Conservation (phyloP, 2,113 vertebrate genomes). For the Cettia cetti region DNA sequence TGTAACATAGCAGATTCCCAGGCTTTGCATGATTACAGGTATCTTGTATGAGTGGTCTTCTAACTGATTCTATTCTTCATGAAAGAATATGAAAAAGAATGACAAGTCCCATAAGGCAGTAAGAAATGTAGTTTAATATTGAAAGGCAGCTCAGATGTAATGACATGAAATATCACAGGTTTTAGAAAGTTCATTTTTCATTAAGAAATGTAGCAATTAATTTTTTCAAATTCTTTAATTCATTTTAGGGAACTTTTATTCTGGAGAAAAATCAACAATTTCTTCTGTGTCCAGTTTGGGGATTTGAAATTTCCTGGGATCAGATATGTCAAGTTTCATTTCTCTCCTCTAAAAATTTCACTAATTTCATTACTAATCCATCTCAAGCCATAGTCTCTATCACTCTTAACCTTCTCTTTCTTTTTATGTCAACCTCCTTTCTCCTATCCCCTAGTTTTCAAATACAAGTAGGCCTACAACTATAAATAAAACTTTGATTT, state of each 20-base stretch:
- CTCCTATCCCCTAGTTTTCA: neutral
- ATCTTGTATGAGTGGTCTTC: neutral
- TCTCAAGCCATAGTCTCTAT: neutral
- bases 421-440: neutral
- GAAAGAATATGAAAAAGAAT: neutral
- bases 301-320: neutral
- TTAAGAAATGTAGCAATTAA: neutral
- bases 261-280: neutral
- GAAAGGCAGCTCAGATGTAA: neutral
- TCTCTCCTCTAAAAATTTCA: neutral
- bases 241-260: neutral
- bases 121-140: neutral
- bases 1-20: neutral
- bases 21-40: neutral
- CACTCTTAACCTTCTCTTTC: neutral
- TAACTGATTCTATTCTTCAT: neutral
- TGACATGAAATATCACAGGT: neutral
- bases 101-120: neutral
- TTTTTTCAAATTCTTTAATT: neutral
- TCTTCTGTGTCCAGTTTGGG: neutral
- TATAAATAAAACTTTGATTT: slow-evolving; percentile 48
- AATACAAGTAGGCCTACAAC: neutral
- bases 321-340: neutral
- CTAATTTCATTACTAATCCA: neutral
- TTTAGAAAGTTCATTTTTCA: neutral